These are phyloP conservation scores for Pachliopta kotzebuea DNA, from an alignment of 2,888 invertebrate species.

Conservation along the genomic window DNA sequence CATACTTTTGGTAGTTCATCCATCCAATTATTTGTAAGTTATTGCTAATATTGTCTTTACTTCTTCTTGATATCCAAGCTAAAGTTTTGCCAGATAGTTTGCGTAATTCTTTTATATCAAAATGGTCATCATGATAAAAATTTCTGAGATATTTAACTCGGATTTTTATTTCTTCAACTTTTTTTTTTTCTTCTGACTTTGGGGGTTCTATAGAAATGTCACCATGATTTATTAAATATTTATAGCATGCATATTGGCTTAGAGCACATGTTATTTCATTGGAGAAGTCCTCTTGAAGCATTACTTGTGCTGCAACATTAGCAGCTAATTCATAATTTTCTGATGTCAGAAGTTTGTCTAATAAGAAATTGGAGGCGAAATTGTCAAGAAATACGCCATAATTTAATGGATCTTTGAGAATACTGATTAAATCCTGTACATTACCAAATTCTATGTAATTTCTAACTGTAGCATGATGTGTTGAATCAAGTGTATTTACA, in stretches of 20 bases:
- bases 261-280: slow-evolving; percentile 85
- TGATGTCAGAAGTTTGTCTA: slow-evolving; percentile 88
- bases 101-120: slow-evolving; percentile 87
- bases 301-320: slow-evolving; percentile 87
- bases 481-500: slow-evolving; percentile 86
- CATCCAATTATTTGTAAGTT: slow-evolving; percentile 84
- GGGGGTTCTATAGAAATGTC: slow-evolving; percentile 38
- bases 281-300: slow-evolving; percentile 93
- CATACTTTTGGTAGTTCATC: slow-evolving; percentile 84
- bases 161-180: slow-evolving; percentile 84
- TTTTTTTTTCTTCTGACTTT: slow-evolving; percentile 43
- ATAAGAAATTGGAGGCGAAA: slow-evolving; percentile 87
- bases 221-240: slow-evolving; percentile 77
- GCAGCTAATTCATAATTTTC: slow-evolving; percentile 87
- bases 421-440: slow-evolving; percentile 83
- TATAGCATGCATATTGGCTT: slow-evolving; percentile 87
- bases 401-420: slow-evolving; percentile 89
- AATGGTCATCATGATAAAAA: slow-evolving; percentile 93
- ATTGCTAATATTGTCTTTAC: slow-evolving; percentile 71
- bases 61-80: slow-evolving; percentile 78
- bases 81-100: slow-evolving; percentile 92
- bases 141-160: slow-evolving; percentile 90
- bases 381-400: slow-evolving; percentile 96
- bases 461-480: slow-evolving; percentile 89
- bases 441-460: slow-evolving; percentile 77